A percentile compares a stretch with the other conserved stretches of the same genome.
Evolutionary conservation across 2,113 vertebrate genomes (phyloP).

Genomic region (Nansenia antarctica): DNA sequence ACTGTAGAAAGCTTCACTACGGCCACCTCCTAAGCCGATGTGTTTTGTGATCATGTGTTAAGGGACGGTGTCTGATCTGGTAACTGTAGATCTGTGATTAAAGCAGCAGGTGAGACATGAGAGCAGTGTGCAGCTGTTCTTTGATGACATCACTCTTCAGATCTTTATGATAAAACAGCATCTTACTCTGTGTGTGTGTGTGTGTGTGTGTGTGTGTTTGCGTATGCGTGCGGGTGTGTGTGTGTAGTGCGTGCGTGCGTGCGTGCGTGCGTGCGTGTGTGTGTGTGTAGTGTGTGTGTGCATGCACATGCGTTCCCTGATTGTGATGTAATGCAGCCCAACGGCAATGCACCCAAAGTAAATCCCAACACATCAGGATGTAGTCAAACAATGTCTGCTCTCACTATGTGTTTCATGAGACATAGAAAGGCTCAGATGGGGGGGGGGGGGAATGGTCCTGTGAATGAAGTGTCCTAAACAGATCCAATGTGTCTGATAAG

Average conservation of each 20-base stretch:
- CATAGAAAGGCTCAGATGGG: background rate
- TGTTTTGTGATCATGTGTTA: conserved; percentile 14
- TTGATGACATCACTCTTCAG: background rate
- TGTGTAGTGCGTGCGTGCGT: no score
- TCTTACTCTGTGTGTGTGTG: no score
- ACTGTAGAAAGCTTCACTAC: conserved; percentile 30
- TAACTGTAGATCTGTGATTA: conserved; percentile 6
- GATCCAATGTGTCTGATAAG: background rate
- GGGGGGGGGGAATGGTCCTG: background rate
- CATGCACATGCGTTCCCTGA: no score
- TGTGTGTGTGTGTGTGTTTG: no score
- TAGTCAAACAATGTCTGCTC: background rate
- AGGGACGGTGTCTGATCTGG: background rate
- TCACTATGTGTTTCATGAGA: background rate
- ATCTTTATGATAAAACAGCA: background rate
- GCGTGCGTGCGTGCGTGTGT: no score
- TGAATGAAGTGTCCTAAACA: conserved; percentile 35
- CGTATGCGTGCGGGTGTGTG: no score
- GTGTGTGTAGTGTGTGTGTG: no score
- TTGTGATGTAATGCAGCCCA: background rate
- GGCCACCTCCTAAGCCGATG: background rate
- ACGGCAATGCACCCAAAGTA: background rate
- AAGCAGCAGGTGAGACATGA: conserved; percentile 11
- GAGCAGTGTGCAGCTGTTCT: conserved; percentile 8
- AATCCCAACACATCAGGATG: background rate